Conservation (phyloP, 2,888 invertebrate genomes). For the Lasioglossum villosulum region DNA sequence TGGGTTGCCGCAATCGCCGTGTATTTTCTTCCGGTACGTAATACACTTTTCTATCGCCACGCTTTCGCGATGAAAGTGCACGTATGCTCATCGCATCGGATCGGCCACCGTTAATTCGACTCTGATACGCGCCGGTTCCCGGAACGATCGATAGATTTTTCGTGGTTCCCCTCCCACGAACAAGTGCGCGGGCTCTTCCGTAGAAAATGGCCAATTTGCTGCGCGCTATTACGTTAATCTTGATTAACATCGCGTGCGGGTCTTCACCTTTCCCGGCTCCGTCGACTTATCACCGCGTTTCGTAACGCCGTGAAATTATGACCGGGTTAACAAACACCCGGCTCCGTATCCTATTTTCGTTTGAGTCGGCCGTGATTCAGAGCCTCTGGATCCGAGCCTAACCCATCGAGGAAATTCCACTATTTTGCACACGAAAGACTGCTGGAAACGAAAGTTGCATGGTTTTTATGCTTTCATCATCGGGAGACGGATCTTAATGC, state of each 20-base stretch:
- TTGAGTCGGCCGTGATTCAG: neutral
- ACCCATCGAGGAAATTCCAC: no score
- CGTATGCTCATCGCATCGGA: constrained; percentile 2
- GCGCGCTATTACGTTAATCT: constrained; percentile 25
- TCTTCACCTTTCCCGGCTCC: constrained; percentile 17
- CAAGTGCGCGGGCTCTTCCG: constrained; percentile 37
- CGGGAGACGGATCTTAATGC: no score
- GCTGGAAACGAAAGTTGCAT: no score
- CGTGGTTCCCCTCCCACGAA: neutral
- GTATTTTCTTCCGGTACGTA: constrained; percentile 69
- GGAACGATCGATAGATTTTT: constrained; percentile 49
- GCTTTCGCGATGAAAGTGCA: constrained; percentile 72
- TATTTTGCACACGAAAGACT: no score
- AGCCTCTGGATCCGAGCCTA: neutral
- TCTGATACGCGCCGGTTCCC: constrained; percentile 23
- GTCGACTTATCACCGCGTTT: constrained; percentile 12
- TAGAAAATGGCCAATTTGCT: constrained; percentile 19
- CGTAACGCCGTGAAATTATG: constrained; percentile 23
- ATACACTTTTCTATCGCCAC: constrained; percentile 63
- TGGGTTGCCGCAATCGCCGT: constrained; percentile 65
- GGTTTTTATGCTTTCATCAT: no score
- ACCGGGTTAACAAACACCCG: neutral
- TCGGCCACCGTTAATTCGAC: constrained; percentile 23
- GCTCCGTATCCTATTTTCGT: neutral
- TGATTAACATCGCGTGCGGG: constrained; percentile 23